Evolutionary conservation across 2,797 vertebrate genomes (phyloP), one percentile per base, ranked within the genome.

Genomic region (Rhynchonycteris naso): DNA sequence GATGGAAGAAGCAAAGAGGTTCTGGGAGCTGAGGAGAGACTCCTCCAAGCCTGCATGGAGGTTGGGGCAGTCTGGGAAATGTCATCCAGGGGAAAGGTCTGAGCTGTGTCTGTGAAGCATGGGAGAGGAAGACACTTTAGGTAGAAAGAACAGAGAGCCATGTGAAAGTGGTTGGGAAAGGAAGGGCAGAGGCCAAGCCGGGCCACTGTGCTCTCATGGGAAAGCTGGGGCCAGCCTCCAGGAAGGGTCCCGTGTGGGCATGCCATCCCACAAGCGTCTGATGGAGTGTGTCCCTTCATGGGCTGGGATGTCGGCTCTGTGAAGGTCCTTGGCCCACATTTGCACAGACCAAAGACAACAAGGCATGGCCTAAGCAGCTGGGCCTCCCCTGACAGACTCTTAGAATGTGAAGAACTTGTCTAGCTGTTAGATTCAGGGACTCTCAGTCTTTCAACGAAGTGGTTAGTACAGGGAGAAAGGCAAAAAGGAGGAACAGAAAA

Each of bases 151-250:
- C 7, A 21, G 47, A 86, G 8, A 56, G 56, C n/a, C 72, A 15
- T 0, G 1, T 0, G 2, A 28, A 26, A 56, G 80, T 22, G 43
- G 58, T 66, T 21, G 18, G 15, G 43, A 38, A 78, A n/a, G 19
- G 52, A 78, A 65, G 59, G 50, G 19, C 7, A 58, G 84, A 6
- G 7, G 15, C 21, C 28, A 16, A 10, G 43, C 33, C 35, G 71
- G 35, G 28, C 14, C 26, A 26, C 38, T 33, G 52, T 75, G 5
- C 21, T 83, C 12, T 11, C 33, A 66, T 0, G 0, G 38, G 3
- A 30, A 68, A 68, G 30, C 74, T 26, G 24, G 82, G 74, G 56
- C 22, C 52, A 72, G n/a, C 13, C 52, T 74, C 47, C 7, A 69
- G 11, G 0, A 52, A 38, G 63, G 75, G 61, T 21, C 52, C 59